Evolutionary conservation across 2,797 vertebrate species (phyloP).

Genomic region (Anguilla megastoma): DNA sequence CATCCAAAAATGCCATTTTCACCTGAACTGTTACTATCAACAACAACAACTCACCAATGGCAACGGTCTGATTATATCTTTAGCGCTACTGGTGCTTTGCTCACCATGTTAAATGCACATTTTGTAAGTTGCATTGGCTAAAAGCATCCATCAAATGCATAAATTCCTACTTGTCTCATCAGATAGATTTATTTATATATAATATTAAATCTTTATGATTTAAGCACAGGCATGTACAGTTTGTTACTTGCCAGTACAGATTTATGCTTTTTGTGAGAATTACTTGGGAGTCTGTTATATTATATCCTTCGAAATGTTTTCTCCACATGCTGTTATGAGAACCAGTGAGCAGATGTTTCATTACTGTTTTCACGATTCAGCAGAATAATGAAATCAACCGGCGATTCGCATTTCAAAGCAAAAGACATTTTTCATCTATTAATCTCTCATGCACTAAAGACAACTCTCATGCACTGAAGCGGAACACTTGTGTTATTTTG

Average conservation of each 20-base stretch:
- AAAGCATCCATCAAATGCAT: neutral
- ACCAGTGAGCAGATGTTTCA: constrained; percentile 66
- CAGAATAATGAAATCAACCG: constrained; percentile 60
- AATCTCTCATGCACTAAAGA: neutral
- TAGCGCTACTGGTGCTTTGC: neutral
- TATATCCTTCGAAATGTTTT: constrained; percentile 11
- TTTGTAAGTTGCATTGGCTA: neutral
- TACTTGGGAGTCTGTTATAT: neutral
- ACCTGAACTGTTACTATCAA: neutral
- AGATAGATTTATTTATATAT: too few species aligned
- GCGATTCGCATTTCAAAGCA: constrained; percentile 52
- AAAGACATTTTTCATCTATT: constrained; percentile 57
- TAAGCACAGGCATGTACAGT: neutral
- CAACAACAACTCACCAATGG: neutral
- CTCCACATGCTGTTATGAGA: constrained; percentile 32
- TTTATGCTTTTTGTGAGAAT: constrained; percentile 4
- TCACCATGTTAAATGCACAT: neutral
- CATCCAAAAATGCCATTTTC: neutral
- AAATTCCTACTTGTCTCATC: neutral
- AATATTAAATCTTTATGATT: neutral
- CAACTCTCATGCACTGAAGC: neutral
- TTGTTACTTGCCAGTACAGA: constrained; percentile 25
- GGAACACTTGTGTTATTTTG: constrained; percentile 14
- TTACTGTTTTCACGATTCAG: constrained; percentile 56
- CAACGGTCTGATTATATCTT: neutral